Base-by-base conservation (phyloP, 2,113 vertebrate genomes). In the Heptranchias perlo region DNA sequence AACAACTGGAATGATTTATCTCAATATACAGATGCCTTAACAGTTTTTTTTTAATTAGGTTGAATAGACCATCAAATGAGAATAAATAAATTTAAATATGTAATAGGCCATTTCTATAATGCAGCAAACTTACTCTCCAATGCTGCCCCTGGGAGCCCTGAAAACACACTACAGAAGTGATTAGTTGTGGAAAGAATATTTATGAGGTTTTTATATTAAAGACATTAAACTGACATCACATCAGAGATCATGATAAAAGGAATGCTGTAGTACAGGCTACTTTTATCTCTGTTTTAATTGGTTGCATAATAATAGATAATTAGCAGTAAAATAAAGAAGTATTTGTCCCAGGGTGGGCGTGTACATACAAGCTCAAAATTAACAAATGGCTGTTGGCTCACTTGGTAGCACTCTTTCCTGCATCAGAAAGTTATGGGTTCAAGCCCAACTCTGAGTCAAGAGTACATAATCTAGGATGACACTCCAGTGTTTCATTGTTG, bases 201-300 rank as follows among this genome's bases (percentile, higher is more conserved):
- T 89, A 89, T 49, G 49, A 89, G 52, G 49, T 31, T 89, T 69
- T 54, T 52, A 31, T 54, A 54, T 54, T 89, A 89, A 89, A 89
- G 86, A 49, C 86, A 89, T 54, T 54, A 89, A 89, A 89, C 23
- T 28, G 25, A 14, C 49, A 52, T 54, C 49, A 49, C 86, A 89
- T 89, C 47, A 89, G 25, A 5, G 47, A 89, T 54, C 49, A 14
- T 52, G 49, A 89, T 52, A 31, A 54, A 89, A 89, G 25, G 47
- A 54, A 31, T 89, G 52, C 21, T 54, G 31, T 28, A 54, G 49
- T 52, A 28, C 49, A 49, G 23, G 21, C 49, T 87, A 87, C 13
- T 87, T 10, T 87, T 87, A 52, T 54, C 54, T 89, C 86, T 89
- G 39, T 54, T 82, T 82, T 82, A 89, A 89, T 54, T 54, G 86